Base-by-base conservation (phyloP, 2,888 invertebrate species). In the Mylabris sibirica region DNA sequence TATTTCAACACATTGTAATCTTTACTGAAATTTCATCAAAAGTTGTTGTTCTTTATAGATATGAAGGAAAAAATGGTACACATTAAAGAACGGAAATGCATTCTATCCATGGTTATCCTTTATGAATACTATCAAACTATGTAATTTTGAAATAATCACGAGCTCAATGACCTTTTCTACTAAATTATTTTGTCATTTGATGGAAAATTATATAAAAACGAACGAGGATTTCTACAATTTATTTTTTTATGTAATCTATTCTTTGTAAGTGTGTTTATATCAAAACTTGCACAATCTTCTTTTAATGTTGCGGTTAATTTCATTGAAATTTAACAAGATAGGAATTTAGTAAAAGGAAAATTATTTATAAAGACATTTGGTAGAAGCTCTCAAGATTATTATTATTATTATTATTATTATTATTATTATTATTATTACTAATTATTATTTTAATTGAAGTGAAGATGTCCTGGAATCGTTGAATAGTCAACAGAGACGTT, bases 91-190 rank as follows among this genome's bases (percentile, higher is more conserved):
- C 35, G 61, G 61, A 61, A 61, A 35, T 61, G 61, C 61, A 38
- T 35, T 22, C 30, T 30, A 3, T 30, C 30, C 8, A 26, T 3
- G 30, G 4, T 30, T 30, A n/a, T n/a, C n/a, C 30, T 30, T 30
- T 30, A 30, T 8, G 30, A 30, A 30, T 3, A 30, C 30, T 8
- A 30, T 30, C 26, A 44, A 35, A 11, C 24, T 30, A 38, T 61
- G 12, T 61, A 61, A 61, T 61, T 38, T 61, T 34, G 41, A 61
- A 61, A 61, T 61, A 61, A 61, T 24, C 61, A 61, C 61, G 12
- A 34, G 61, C 35, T n/a, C 61, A 41, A 61, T 61, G 38, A 61
- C 61, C 61, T 61, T 61, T 61, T 61, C 61, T 22, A 22, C 14
- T 61, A 9, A 20, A 38, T 61, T 35, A 61, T 30, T 34, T 41